Evolutionary conservation across 2,797 vertebrate genomes (phyloP), one percentile per base, ranked within the genome.

Genomic region (Nothura maculosa): DNA sequence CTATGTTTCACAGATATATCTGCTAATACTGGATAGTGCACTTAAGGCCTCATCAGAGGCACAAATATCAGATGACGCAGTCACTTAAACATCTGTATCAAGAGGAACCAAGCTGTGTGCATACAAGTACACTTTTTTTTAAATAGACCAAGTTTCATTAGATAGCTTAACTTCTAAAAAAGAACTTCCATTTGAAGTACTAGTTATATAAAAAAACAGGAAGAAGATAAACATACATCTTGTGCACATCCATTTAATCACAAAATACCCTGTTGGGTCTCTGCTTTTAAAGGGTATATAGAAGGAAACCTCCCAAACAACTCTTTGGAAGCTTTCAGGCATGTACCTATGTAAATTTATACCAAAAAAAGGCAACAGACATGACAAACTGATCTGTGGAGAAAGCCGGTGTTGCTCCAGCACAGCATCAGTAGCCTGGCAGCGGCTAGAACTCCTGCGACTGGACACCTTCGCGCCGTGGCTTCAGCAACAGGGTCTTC

Each of bases 361-460:
- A 80, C 6, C 5, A 38, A 42, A 57, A 81, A 62, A 25, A 16
- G 15, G 11, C 28, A 52, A 25, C 7, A 3, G 32, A 24, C 43
- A 68, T 8, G 6, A 55, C 47, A 18, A 50, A 61, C 13, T 5
- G 8, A 60, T 20, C 25, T 42, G 14, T 20, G 3, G 25, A 74
- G 21, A 50, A 86, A 66, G 17, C 4, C 61, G 32, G 30, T 1
- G 1, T 24, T 45, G 32, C 24, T 42, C 5, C 2, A 74, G 21
- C 24, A 18, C 13, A 30, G 30, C 17, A 14, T 30, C 69, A 80
- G 36, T 6, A 60, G 21, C 12, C 6, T 34, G 58, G 9, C 9
- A 16, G 10, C 25, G 67, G 32, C 76, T 95, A 98, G 96, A 98
- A 98, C 50, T 98, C 97, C 89, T 98, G 97, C 3, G 97, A 98